A percentile compares a stretch with the other conserved stretches of the same genome.
Conservation (phyloP, 2,113 vertebrate genomes). For the Pollachius pollachius region DNA sequence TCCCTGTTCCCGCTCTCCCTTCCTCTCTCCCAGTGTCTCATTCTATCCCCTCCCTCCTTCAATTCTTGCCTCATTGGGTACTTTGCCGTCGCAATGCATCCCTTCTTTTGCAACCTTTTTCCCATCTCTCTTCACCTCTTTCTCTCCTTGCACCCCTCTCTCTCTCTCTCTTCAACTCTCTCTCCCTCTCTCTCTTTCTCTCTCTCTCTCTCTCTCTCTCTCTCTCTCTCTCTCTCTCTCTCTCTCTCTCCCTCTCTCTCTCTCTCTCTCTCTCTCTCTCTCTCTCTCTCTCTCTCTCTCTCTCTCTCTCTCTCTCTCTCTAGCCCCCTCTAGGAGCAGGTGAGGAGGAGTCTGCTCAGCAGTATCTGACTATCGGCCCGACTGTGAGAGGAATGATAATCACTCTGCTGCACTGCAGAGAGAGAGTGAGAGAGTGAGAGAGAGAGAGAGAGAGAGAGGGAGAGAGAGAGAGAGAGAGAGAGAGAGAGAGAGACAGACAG, state of each 20-base stretch:
- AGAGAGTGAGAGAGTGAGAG: conserved; percentile 49
- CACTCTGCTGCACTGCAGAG: conserved; percentile 75
- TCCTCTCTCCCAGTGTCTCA: conserved; percentile 24
- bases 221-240: not conserved
- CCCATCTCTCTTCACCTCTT: too few species aligned
- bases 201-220: not conserved
- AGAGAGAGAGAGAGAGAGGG: conserved; percentile 27
- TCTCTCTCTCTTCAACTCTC: too few species aligned
- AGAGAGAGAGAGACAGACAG: conserved; percentile 13
- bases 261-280: conserved; percentile 30
- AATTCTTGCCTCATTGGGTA: conserved; percentile 8
- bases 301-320: not conserved
- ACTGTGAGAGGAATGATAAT: conserved; percentile 77
- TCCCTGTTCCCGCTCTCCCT: not conserved
- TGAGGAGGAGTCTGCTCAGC: conserved; percentile 73
- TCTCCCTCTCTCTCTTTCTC: conserved; percentile 30
- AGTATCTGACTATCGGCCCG: conserved; percentile 77
- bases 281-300: not conserved
- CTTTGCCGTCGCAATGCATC: conserved; percentile 25
- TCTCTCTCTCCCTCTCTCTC: conserved; percentile 30
- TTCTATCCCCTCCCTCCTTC: conserved; percentile 12
- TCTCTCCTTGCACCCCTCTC: not conserved
- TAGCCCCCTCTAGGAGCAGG: conserved; percentile 57
- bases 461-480: conserved; percentile 43
- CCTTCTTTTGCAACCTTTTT: not conserved